These are phyloP conservation scores for Rhea americana DNA, from an alignment of 2,113 vertebrate genomes.

Conservation along the genomic window DNA sequence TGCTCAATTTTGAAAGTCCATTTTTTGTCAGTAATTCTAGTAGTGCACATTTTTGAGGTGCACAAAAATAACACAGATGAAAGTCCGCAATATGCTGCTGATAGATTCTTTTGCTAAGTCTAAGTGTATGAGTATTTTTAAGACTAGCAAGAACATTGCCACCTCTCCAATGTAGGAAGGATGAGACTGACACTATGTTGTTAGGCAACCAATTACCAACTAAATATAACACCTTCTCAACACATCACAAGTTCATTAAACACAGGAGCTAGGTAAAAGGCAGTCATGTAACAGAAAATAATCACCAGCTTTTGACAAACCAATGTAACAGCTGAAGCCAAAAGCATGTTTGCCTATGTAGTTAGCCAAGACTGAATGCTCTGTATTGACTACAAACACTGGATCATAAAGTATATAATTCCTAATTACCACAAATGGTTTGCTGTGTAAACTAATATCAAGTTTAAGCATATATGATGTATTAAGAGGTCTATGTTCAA, in stretches of 20 bases:
- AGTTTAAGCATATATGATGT: neutral
- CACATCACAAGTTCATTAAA: neutral
- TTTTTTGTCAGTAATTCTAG: neutral
- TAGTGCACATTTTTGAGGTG: neutral
- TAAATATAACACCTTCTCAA: neutral
- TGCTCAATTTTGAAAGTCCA: neutral
- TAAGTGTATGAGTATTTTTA: neutral
- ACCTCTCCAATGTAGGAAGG: neutral
- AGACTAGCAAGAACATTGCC: neutral
- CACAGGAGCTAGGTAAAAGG: neutral
- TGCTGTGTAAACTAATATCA: neutral
- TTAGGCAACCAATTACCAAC: slow-evolving; percentile 30
- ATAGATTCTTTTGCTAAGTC: neutral
- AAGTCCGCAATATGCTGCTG: neutral
- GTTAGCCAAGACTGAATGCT: neutral
- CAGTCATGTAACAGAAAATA: neutral
- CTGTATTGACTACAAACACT: neutral
- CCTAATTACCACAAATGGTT: neutral
- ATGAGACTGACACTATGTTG: neutral
- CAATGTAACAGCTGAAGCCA: neutral
- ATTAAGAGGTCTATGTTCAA: neutral
- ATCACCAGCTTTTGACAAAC: neutral
- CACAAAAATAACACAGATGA: neutral
- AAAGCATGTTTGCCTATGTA: neutral
- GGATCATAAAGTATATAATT: neutral